phyloP scores from a whole-genome alignment of 92 coral and sea anemone species.

The Phenganax subtilis region DNA sequence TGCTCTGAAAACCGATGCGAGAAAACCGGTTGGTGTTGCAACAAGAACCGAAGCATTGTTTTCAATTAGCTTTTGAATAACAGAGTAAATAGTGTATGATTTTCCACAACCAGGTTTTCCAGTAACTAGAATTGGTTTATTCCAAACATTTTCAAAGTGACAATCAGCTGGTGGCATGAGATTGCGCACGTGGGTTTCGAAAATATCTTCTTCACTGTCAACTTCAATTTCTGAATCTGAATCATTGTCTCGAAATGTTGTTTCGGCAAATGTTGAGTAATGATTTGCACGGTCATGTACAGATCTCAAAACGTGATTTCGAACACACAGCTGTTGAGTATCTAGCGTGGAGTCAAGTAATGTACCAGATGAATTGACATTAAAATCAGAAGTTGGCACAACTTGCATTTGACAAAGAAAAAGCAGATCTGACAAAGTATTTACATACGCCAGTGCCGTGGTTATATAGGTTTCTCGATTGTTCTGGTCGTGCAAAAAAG shows the following conservation, averaged over 20 bases:
- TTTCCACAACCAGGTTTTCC: slow-evolving; percentile 7
- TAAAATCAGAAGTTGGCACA: not conserved
- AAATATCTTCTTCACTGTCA: too few species aligned
- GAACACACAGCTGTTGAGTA: not conserved
- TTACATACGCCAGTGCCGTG: not conserved
- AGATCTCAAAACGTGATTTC: not conserved
- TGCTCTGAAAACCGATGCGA: not conserved
- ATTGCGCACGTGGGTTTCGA: too few species aligned
- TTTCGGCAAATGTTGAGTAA: not conserved
- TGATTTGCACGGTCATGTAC: not conserved
- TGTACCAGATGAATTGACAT: not conserved
- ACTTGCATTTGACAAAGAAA: not conserved
- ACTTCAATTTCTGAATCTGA: too few species aligned
- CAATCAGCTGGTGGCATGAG: too few species aligned
- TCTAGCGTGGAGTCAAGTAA: not conserved
- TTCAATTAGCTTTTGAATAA: not conserved
- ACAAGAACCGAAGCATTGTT: not conserved
- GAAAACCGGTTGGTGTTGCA: slow-evolving; percentile 5
- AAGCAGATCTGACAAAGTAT: not conserved
- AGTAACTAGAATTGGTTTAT: not conserved
- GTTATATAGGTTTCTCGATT: not conserved
- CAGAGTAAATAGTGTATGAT: not conserved
- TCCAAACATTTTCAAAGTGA: too few species aligned
- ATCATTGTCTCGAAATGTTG: too few species aligned
- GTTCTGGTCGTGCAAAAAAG: not conserved